phyloP scores from a whole-genome alignment of 2,888 invertebrate genomes.

The Macaria notata region DNA sequence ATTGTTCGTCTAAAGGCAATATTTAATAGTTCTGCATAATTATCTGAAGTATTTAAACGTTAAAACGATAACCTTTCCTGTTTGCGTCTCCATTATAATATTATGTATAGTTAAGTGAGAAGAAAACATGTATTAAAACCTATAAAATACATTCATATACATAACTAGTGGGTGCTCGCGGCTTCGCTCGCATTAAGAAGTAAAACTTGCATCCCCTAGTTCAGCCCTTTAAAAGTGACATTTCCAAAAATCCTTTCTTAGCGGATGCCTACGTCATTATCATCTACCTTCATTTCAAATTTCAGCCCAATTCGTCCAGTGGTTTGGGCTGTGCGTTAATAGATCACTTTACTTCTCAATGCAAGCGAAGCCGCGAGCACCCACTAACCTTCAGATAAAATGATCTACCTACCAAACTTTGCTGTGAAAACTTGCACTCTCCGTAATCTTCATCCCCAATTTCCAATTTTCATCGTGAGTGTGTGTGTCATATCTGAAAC shows the following conservation, averaged over 20 bases:
- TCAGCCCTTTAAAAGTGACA: no score
- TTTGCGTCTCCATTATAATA: background rate
- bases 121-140: background rate
- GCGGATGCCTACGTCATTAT: no score
- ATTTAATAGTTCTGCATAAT: background rate
- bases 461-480: background rate
- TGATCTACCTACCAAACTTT: background rate
- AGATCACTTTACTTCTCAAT: no score
- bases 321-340: no score
- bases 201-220: no score
- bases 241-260: no score
- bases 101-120: no score
- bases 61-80: slow-evolving; percentile 1
- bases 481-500: background rate
- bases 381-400: background rate
- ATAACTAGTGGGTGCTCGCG: no score
- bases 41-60: background rate
- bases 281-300: no score
- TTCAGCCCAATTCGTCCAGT: no score
- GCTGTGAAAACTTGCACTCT: background rate
- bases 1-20: slow-evolving; percentile 1
- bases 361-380: no score
- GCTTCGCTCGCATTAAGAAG: no score
- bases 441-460: background rate
- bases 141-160: background rate